Percentiles rank a stretch among this genome's conserved stretches.
Evolutionary conservation across 2,888 invertebrate genomes (phyloP).

Genomic region (Villa cingulata): DNA sequence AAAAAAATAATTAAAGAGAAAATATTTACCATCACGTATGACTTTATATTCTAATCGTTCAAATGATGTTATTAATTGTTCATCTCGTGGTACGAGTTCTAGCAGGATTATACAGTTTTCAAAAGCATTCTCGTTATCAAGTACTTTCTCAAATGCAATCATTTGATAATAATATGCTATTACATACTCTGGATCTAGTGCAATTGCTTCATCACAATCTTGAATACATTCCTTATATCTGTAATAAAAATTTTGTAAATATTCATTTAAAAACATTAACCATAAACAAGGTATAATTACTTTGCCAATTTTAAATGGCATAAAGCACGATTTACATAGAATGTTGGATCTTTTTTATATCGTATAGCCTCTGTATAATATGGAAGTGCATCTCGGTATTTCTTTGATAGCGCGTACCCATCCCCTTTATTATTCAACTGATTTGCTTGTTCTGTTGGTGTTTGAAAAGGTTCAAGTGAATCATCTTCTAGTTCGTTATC

Average conservation of each 20-base stretch:
- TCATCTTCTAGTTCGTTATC: no score
- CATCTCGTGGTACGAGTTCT: constrained; percentile 65
- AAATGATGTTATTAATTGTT: constrained; percentile 40
- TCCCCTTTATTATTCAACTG: constrained; percentile 53
- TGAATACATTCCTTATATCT: constrained; percentile 31
- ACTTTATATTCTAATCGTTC: constrained; percentile 23
- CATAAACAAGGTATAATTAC: constrained; percentile 33
- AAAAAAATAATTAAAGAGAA: not conserved
- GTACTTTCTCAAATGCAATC: constrained; percentile 55
- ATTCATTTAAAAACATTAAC: not conserved
- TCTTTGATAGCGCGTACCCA: constrained; percentile 55
- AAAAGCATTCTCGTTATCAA: constrained; percentile 56
- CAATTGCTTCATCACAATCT: constrained; percentile 70
- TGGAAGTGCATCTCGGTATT: constrained; percentile 73
- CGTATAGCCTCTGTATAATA: constrained; percentile 83
- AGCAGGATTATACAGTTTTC: constrained; percentile 57
- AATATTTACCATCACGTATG: constrained; percentile 23
- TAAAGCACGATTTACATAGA: constrained; percentile 77
- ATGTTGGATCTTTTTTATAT: constrained; percentile 59
- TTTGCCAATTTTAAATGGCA: constrained; percentile 70
- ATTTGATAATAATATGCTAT: constrained; percentile 78
- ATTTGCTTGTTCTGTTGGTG: constrained; percentile 20
- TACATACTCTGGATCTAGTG: constrained; percentile 61
- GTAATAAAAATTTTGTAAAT: constrained; percentile 10
- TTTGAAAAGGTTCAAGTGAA: no score